A percentile compares a stretch with the other conserved stretches of the same genome.
These are phyloP conservation scores for Meloidogyne chitwoodi DNA, from an alignment of 1,140 invertebrate species.

Conservation along the genomic window DNA sequence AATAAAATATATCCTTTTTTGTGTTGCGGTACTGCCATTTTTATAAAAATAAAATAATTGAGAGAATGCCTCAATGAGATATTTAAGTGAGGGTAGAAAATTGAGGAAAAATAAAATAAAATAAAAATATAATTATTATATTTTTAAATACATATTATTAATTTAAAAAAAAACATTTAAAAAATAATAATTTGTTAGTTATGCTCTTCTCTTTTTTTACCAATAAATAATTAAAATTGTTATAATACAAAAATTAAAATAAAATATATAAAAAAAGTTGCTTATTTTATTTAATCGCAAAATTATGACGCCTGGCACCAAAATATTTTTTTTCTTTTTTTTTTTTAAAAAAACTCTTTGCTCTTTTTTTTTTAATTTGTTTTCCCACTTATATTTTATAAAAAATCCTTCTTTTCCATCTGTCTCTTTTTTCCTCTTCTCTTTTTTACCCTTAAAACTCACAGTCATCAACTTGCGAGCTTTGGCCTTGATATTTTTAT, in stretches of 20 bases:
- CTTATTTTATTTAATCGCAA: not conserved
- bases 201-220: too few species aligned
- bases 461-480: constrained; percentile 3
- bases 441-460: too few species aligned
- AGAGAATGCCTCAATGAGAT: too few species aligned
- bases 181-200: too few species aligned
- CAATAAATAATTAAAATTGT: too few species aligned
- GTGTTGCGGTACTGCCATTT: not conserved
- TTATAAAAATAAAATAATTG: not conserved
- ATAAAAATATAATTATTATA: too few species aligned
- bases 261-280: not conserved
- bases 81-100: not conserved
- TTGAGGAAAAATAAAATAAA: too few species aligned
- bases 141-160: too few species aligned
- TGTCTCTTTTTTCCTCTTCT: too few species aligned
- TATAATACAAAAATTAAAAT: too few species aligned
- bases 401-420: not conserved
- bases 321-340: not conserved
- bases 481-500: not conserved
- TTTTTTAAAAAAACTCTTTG: constrained; percentile 1
- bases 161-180: too few species aligned
- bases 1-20: not conserved
- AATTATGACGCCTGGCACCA: not conserved
- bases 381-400: not conserved
- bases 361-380: not conserved